Conservation (phyloP, 2,888 invertebrate species). For the Linyphia triangularis region DNA sequence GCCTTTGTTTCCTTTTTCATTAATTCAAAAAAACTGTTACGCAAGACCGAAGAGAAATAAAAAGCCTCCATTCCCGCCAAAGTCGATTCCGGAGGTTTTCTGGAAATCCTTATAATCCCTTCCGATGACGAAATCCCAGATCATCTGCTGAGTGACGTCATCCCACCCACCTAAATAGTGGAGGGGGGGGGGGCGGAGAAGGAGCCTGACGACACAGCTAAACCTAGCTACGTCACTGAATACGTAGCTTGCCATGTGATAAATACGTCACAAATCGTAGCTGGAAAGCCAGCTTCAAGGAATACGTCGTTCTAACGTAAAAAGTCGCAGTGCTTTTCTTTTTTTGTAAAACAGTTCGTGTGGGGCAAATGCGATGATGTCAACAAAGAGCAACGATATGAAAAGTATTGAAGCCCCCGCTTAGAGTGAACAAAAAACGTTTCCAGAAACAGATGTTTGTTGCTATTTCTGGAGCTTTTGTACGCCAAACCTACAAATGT, state of each 20-base stretch:
- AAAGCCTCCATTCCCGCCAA: neutral
- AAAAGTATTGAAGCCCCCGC: neutral
- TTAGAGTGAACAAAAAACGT: neutral
- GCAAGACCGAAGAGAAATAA: neutral
- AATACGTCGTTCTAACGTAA: too few species aligned
- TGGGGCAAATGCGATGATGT: neutral
- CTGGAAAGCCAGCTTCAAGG: constrained; percentile 22
- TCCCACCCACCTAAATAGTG: neutral
- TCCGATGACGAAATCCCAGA: constrained; percentile 17
- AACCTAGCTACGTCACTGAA: neutral
- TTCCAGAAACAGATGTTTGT: neutral
- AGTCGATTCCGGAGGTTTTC: neutral
- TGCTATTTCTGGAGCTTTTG: neutral
- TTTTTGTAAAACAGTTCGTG: neutral
- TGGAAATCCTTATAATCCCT: neutral
- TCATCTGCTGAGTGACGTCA: constrained; percentile 32
- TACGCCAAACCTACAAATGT: too few species aligned
- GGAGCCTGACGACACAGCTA: constrained; percentile 8
- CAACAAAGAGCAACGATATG: neutral
- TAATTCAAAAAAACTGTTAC: too few species aligned
- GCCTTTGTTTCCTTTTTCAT: too few species aligned
- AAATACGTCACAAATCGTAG: neutral
- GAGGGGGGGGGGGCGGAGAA: neutral
- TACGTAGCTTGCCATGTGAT: constrained; percentile 14
- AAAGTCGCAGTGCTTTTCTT: too few species aligned